A percentile compares a stretch with the other conserved stretches of the same genome.
phyloP scores from a whole-genome alignment of 2,113 vertebrate species.

The Acanthisitta chloris region DNA sequence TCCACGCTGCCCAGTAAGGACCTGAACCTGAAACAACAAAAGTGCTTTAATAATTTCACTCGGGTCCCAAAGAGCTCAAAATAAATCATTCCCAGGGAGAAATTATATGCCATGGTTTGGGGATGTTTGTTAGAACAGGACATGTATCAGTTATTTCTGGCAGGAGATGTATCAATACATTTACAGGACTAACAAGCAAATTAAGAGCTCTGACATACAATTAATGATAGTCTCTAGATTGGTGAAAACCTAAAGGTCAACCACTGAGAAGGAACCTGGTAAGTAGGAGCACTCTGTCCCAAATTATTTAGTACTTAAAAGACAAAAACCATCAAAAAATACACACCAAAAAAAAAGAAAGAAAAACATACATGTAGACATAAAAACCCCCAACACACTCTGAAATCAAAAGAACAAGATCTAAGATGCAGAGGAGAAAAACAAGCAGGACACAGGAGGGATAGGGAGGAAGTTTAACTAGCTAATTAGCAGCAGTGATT shows the following conservation, averaged over 20 bases:
- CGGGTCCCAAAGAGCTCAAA: background rate
- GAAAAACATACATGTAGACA: background rate
- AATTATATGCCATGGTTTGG: accelerated
- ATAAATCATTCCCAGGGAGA: background rate
- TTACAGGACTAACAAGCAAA: background rate
- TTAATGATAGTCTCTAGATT: background rate
- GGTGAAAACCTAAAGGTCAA: background rate
- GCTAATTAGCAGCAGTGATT: background rate
- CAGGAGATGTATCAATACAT: background rate
- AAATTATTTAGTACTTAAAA: background rate
- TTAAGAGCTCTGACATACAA: background rate
- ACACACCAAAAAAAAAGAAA: background rate
- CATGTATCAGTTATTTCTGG: background rate
- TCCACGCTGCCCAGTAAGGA: background rate
- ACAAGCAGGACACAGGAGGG: background rate
- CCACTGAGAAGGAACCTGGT: background rate
- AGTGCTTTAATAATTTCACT: background rate
- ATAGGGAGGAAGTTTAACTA: background rate
- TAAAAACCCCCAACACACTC: background rate
- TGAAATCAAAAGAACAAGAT: background rate
- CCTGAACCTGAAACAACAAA: background rate
- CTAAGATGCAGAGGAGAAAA: background rate
- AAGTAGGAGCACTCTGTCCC: background rate
- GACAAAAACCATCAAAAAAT: background rate
- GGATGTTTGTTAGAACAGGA: background rate